Evolutionary conservation across 2,113 vertebrate genomes (phyloP).

Genomic region (Actinemys pallida): DNA sequence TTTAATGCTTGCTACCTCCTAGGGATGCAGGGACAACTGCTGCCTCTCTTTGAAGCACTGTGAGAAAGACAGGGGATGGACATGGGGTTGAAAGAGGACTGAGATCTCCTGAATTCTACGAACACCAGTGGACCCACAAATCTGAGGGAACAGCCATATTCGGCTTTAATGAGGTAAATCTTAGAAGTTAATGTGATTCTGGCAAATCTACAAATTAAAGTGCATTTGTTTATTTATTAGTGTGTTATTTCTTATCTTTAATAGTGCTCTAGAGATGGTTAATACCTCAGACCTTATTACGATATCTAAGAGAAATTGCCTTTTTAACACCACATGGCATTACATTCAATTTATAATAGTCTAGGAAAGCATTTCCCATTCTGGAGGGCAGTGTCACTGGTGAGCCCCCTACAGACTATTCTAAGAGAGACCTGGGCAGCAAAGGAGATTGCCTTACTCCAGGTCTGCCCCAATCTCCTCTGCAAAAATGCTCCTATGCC

Average conservation of each 20-base stretch:
- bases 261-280: not conserved
- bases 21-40: not conserved
- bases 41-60: not conserved
- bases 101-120: not conserved
- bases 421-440: not conserved
- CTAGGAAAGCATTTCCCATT: not conserved
- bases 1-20: not conserved
- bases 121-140: not conserved
- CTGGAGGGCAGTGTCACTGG: not conserved
- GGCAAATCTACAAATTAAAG: not conserved
- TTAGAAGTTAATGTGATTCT: not conserved
- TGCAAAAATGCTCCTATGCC: not conserved
- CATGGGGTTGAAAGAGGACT: not conserved
- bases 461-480: not conserved
- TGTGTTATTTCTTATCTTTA: not conserved
- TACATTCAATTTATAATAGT: not conserved
- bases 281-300: not conserved
- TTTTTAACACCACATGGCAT: not conserved
- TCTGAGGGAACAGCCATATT: not conserved
- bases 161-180: not conserved
- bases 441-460: too few relatives aligned
- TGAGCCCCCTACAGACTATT: not conserved
- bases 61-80: not conserved
- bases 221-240: not conserved
- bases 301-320: not conserved